Percentiles rank a stretch among this genome's conserved stretches.
phyloP scores from a whole-genome alignment of 2,113 vertebrate species.

The Peromyscus maniculatus region DNA sequence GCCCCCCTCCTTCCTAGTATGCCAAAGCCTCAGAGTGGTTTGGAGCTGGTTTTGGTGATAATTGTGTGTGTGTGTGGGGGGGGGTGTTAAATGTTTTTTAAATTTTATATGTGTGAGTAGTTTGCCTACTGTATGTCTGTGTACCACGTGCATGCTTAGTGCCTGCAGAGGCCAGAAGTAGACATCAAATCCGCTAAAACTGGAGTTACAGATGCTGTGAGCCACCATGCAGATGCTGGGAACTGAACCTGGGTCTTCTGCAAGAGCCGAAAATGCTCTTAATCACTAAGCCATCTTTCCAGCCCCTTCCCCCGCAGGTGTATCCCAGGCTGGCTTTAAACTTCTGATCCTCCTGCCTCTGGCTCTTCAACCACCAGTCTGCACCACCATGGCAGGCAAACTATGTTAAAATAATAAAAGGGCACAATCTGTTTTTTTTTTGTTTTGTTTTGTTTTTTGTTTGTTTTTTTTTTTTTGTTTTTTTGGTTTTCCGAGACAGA shows the following conservation, averaged over 20 bases:
- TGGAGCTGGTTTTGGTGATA: neutral
- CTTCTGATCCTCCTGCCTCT: neutral
- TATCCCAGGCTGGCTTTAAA: neutral
- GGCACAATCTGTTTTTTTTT: neutral
- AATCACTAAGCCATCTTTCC: neutral
- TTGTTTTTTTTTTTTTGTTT: too few relatives aligned
- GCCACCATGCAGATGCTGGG: neutral
- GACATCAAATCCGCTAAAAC: neutral
- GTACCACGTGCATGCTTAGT: neutral
- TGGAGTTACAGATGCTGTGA: neutral
- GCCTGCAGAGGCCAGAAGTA: neutral
- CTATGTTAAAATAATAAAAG: neutral
- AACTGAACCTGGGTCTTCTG: neutral
- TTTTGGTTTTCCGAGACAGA: too few relatives aligned
- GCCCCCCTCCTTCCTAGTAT: neutral
- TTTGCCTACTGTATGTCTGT: neutral
- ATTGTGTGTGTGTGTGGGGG: neutral
- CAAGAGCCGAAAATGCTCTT: neutral
- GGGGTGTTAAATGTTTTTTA: too few relatives aligned
- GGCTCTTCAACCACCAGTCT: neutral
- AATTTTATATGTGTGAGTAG: neutral
- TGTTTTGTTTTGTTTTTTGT: too few relatives aligned
- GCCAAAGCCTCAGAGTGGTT: neutral
- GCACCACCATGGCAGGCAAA: neutral
- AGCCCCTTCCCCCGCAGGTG: neutral